Evolutionary conservation across 2,888 invertebrate species (phyloP).

Genomic region (Pterobdella sp.): DNA sequence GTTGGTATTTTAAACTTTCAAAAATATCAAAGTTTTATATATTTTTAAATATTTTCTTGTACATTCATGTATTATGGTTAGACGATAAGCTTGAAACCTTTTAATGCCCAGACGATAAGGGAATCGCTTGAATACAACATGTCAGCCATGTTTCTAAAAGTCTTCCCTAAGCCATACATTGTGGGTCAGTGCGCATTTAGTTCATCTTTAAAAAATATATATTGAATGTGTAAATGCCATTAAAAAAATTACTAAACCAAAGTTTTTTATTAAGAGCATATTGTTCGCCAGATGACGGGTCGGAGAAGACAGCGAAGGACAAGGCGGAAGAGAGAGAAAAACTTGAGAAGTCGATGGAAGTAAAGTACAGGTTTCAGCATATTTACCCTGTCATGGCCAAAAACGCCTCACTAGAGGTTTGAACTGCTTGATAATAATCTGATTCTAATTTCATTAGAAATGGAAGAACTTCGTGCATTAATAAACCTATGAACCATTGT

Average conservation of each 20-base stretch:
- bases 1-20: not conserved
- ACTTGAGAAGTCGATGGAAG: conserved; percentile 82
- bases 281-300: conserved; percentile 1
- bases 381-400: conserved; percentile 91
- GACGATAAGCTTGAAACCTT: too few relatives aligned
- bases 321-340: conserved; percentile 69
- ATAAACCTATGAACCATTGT: too few relatives aligned
- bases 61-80: too few relatives aligned
- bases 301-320: conserved; percentile 35
- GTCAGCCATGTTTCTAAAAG: conserved; percentile 92
- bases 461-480: too few relatives aligned
- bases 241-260: not conserved
- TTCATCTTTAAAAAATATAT: too few relatives aligned
- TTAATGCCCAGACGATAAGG: conserved; percentile 63
- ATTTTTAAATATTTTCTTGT: too few relatives aligned
- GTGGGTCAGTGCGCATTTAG: too few relatives aligned
- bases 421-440: not conserved
- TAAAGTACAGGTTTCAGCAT: conserved; percentile 81
- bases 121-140: conserved; percentile 91
- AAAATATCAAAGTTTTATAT: not conserved
- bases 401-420: conserved; percentile 79
- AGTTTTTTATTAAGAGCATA: not conserved
- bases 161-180: conserved; percentile 76
- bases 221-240: not conserved
- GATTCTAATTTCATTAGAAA: too few relatives aligned